Conservation (phyloP, 2,113 vertebrate species). For the Hymenochirus boettgeri region DNA sequence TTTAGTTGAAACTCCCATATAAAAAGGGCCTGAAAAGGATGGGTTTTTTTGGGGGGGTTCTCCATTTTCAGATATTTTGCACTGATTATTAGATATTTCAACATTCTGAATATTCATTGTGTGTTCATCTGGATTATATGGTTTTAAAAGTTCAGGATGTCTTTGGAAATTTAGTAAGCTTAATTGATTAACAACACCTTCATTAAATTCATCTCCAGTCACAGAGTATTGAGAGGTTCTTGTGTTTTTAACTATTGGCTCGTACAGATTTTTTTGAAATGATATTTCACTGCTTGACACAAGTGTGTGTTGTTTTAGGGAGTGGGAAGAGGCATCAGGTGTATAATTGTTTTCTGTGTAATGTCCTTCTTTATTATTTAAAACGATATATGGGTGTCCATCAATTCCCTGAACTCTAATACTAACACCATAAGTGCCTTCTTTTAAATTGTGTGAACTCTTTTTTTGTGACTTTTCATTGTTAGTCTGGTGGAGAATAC, state of each 20-base stretch:
- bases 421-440: constrained; percentile 86
- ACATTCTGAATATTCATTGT: constrained; percentile 58
- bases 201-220: constrained; percentile 61
- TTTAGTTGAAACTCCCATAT: constrained; percentile 50
- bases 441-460: constrained; percentile 59
- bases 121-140: constrained; percentile 81
- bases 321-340: constrained; percentile 42
- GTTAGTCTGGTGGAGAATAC: constrained; percentile 51
- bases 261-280: constrained; percentile 63
- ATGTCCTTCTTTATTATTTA: constrained; percentile 83
- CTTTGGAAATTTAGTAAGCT: constrained; percentile 82
- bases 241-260: constrained; percentile 60
- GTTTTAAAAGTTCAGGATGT: constrained; percentile 86
- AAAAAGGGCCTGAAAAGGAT: constrained; percentile 47
- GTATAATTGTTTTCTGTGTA: constrained; percentile 55
- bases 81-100: constrained; percentile 49
- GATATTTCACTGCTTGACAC: constrained; percentile 52
- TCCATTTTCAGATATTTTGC: constrained; percentile 49
- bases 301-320: constrained; percentile 52
- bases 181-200: constrained; percentile 56
- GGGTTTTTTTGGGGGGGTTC: constrained; percentile 37
- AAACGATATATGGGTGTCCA: constrained; percentile 92
- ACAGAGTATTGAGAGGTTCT: constrained; percentile 54
- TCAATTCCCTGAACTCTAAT: constrained; percentile 94
- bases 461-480: constrained; percentile 51